phyloP scores from a whole-genome alignment of 1,140 invertebrate genomes.

The Euschistus heros region DNA sequence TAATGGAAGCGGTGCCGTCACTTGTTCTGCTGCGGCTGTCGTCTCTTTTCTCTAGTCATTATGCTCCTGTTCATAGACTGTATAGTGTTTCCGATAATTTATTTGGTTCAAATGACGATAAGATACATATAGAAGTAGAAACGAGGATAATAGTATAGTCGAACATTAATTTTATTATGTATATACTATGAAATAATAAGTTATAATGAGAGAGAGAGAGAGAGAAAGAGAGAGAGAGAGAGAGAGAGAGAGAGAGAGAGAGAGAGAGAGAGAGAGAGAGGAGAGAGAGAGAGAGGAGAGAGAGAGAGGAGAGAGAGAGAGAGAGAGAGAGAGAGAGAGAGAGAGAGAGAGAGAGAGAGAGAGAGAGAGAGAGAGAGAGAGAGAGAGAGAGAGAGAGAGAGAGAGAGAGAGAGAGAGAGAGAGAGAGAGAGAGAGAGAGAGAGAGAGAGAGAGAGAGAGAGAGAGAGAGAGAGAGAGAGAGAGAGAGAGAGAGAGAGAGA shows the following conservation, averaged over 20 bases:
- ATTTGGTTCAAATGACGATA: too few species aligned
- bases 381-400: conserved; percentile 32
- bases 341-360: conserved; percentile 30
- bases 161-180: too few species aligned
- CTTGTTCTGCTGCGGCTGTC: too few species aligned
- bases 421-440: conserved; percentile 31
- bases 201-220: too few species aligned
- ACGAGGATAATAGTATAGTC: too few species aligned
- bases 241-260: neutral
- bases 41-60: too few species aligned
- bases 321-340: conserved; percentile 25
- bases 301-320: neutral
- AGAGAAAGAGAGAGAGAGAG: neutral
- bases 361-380: conserved; percentile 35
- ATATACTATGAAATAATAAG: too few species aligned
- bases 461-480: conserved; percentile 33
- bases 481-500: conserved; percentile 33
- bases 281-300: neutral
- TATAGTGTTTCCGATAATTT: too few species aligned
- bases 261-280: neutral
- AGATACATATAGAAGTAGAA: too few species aligned
- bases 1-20: too few species aligned
- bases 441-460: conserved; percentile 21
- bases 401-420: conserved; percentile 28
- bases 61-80: too few species aligned